These are phyloP conservation scores for Blomia tropicalis DNA, from an alignment of 2,888 invertebrate species.

Conservation along the genomic window DNA sequence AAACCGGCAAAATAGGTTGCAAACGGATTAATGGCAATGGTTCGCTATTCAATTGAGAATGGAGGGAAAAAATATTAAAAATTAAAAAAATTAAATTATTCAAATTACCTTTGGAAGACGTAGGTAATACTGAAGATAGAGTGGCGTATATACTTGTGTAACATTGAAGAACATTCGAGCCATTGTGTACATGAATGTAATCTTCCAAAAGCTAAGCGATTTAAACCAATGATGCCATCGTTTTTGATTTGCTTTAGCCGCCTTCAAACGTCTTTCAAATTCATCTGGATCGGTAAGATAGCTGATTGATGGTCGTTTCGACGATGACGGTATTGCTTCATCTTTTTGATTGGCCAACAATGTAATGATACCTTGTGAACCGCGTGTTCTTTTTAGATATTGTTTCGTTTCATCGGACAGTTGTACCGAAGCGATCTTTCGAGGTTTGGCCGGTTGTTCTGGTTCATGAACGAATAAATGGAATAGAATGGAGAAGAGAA, in stretches of 20 bases:
- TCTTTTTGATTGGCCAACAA: constrained; percentile 14
- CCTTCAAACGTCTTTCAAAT: constrained; percentile 30
- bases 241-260: neutral
- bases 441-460: neutral
- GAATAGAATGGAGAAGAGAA: constrained; percentile 32
- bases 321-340: neutral
- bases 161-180: constrained; percentile 62
- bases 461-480: constrained; percentile 31
- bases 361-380: constrained; percentile 12
- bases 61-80: neutral
- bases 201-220: constrained; percentile 21
- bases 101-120: constrained; percentile 50
- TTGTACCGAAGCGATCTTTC: constrained; percentile 5
- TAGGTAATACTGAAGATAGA: constrained; percentile 64
- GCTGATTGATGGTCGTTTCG: neutral
- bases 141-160: constrained; percentile 64
- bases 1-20: constrained; percentile 17
- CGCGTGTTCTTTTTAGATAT: neutral
- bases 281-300: neutral
- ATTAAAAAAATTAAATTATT: neutral
- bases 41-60: neutral
- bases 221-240: constrained; percentile 13
- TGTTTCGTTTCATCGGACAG: constrained; percentile 14
- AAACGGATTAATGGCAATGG: constrained; percentile 20
- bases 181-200: constrained; percentile 36